These are phyloP conservation scores for Enoplolaimus lenunculus DNA, from an alignment of 2,888 invertebrate species.

Conservation along the genomic window DNA sequence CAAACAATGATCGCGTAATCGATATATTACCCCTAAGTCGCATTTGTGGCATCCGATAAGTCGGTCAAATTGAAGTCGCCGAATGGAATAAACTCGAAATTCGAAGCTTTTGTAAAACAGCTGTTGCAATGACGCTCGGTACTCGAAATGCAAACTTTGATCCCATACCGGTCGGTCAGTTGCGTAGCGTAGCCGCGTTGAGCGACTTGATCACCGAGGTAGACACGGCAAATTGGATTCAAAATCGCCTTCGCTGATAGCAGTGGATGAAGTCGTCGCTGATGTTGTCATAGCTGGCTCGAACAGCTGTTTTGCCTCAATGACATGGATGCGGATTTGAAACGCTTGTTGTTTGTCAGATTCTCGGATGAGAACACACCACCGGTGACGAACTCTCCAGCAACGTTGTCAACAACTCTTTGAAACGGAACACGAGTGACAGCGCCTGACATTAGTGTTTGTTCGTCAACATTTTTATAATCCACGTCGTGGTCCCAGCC, in stretches of 20 bases:
- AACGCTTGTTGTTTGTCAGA: slow-evolving; percentile 4
- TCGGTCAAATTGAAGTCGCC: neutral
- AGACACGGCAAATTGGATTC: slow-evolving; percentile 2
- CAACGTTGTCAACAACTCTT: too few species aligned
- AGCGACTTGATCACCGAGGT: neutral
- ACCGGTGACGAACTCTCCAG: neutral
- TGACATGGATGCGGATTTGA: slow-evolving; percentile 6
- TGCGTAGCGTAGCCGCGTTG: neutral
- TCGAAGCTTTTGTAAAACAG: neutral
- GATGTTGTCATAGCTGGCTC: neutral
- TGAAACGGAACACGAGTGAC: too few species aligned
- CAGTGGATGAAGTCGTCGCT: neutral
- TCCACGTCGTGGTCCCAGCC: too few species aligned
- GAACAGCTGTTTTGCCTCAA: slow-evolving; percentile 4
- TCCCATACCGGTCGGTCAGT: slow-evolving; percentile 12
- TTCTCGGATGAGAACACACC: neutral
- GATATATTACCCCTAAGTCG: slow-evolving; percentile 12
- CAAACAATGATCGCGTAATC: slow-evolving; percentile 10
- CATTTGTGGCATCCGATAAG: slow-evolving; percentile 2
- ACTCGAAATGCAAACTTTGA: slow-evolving; percentile 4
- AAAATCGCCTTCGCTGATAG: neutral
- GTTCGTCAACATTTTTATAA: too few species aligned
- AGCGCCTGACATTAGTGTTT: too few species aligned
- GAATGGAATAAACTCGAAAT: neutral
- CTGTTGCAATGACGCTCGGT: neutral